Conservation (phyloP, 2,113 vertebrate species). For the Raphicerus campestris region DNA sequence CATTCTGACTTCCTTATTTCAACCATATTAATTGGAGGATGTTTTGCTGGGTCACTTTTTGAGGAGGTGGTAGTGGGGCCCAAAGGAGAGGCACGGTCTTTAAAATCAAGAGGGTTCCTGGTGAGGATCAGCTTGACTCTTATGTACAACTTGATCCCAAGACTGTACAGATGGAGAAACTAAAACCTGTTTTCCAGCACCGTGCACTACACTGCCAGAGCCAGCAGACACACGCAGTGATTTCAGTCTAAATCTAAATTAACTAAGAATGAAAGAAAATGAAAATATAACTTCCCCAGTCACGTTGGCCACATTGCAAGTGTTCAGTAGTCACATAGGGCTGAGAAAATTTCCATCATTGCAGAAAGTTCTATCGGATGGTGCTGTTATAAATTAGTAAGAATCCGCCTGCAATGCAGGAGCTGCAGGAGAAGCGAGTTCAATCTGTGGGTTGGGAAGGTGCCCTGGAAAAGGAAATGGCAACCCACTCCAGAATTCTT, state of each 20-base stretch:
- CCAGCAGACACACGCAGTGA: background rate
- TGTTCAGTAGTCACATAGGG: background rate
- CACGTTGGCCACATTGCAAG: background rate
- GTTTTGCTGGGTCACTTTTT: background rate
- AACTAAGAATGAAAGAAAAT: background rate
- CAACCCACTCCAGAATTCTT: background rate
- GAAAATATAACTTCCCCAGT: background rate
- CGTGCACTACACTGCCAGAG: background rate
- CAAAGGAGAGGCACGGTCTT: background rate
- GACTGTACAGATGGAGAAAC: background rate
- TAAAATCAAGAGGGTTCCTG: background rate
- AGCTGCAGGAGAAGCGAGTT: background rate
- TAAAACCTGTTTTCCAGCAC: background rate
- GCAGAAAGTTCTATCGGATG: background rate
- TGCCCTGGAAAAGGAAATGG: background rate
- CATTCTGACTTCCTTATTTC: background rate
- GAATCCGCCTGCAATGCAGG: background rate
- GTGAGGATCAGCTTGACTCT: background rate
- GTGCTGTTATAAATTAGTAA: background rate
- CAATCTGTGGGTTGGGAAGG: accelerated
- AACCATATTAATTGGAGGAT: background rate
- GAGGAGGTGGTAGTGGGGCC: background rate
- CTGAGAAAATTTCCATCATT: background rate
- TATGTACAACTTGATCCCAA: background rate
- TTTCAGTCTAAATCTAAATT: background rate